phyloP scores from a whole-genome alignment of 2,797 vertebrate species.

The Rallus crepitans region DNA sequence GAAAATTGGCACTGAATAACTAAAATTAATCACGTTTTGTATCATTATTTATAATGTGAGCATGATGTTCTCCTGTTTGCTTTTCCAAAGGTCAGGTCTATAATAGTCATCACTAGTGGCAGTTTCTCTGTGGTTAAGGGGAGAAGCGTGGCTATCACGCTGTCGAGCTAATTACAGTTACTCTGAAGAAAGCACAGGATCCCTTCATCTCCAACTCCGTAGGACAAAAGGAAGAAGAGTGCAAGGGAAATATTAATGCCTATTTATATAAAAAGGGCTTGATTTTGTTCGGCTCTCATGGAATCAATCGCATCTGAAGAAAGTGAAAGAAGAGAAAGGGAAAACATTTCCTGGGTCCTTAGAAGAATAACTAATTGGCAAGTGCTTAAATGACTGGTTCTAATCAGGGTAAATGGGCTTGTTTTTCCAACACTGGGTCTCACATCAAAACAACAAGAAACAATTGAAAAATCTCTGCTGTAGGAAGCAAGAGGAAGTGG shows the following conservation, averaged over 20 bases:
- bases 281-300: neutral
- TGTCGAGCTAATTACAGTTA: neutral
- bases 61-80: neutral
- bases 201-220: neutral
- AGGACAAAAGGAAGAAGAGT: neutral
- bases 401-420: slow-evolving; percentile 54
- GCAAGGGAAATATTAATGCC: neutral
- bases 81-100: neutral
- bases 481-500: slow-evolving; percentile 58
- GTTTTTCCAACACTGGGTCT: slow-evolving; percentile 65
- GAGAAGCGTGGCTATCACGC: neutral
- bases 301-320: neutral
- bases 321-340: neutral
- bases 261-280: neutral
- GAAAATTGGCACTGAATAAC: neutral
- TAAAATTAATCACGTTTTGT: neutral
- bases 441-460: slow-evolving; percentile 54
- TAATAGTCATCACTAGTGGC: neutral
- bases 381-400: slow-evolving; percentile 34
- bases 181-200: neutral
- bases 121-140: neutral
- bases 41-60: neutral
- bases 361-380: slow-evolving; percentile 44
- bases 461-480: slow-evolving; percentile 32
- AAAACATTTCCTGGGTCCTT: neutral